Base-by-base conservation (phyloP, 2,888 invertebrate species). In the Cataglyphis cursor region DNA sequence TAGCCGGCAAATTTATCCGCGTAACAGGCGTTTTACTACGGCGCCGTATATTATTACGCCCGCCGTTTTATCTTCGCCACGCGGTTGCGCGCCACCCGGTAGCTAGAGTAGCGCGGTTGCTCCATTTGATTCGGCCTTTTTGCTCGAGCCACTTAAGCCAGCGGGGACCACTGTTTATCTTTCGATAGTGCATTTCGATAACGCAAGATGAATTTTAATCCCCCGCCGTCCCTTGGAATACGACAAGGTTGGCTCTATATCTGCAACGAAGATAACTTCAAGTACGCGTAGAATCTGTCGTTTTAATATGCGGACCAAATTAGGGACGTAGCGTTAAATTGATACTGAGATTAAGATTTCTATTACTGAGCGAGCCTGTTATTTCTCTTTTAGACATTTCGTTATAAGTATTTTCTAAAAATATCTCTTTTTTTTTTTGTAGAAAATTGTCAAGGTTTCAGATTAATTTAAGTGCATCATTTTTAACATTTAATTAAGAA, bases 21-120 rank as follows among this genome's bases (percentile, higher is more conserved):
- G 84, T 91, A 91, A 91, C 89, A 82, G 80, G 68, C 89, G 85
- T 70, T 88, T 90, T 87, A 86, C 86, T 81, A 83, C 72, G 57
- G 59, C 76, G 72, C 65, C 74, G 83, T 89, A 87, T 87, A 86
- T 91, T 90, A 89, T 87, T 88, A 85, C 82, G 65, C 54, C 54
- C 76, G 83, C 72, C 57, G 84, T 74, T 82, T 82, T 78, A 76
- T 66, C 78, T 80, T 70, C 59, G 59, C 66, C 57, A 41, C 41
- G 61, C 41, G 57, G 41, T 70, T 48, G 64, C 66, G 64, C 72
- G 44, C 68, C 74, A 31, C 38, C 21, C 61, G 57, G 74, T 59
- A 82, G 81, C 72, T 57, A 72, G 88, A 78, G 83, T 64, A 70
- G 35, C 35, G 35, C 6, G 48, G 38, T 15, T 28, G 62, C 83